Base-by-base conservation (phyloP, 2,113 vertebrate genomes). In the Alosa alosa region DNA sequence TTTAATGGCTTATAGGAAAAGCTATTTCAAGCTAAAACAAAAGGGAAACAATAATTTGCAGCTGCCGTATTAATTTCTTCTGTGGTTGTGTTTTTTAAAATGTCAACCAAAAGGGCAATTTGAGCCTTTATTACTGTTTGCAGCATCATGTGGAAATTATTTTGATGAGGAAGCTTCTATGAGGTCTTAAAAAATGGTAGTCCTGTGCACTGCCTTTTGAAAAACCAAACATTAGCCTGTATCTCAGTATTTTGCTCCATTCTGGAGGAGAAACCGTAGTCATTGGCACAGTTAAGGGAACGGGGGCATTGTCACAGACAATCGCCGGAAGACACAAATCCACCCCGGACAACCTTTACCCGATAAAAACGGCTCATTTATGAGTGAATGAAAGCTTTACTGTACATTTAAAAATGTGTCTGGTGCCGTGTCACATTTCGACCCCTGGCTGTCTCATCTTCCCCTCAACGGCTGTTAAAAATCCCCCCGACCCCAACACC, bases 211-310 rank as follows among this genome's bases (percentile, higher is more conserved):
- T 60, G 72, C 72, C 72, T 39, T 6, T 39, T 17, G 9, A 13
- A 15, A 78, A 39, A 39, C 36, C 31, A 39, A 39, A 39, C 72
- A 15, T 78, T 39, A 25, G 31, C 11, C 31, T 78, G 9, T 36
- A 78, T 78, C n/a, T 64, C 7, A 64, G 5, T 60, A 6, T 22
- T 72, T 72, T 36, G n/a, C 25, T 72, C 25, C 64, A 7, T 31
- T 36, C n/a, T 36, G 64, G 25, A 39, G 36, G 25, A 78, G 31
- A 31, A 39, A 78, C 72, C 15, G 31, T 41, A 10, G 84, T 31
- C 83, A 88, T 88, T 82, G 91, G 86, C 87, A 83, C 68, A 39
- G 86, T 91, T 86, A 86, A 88, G 85, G 90, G 91, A 93, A 92
- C 86, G 85, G 84, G 57, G 83, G 84, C 84, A 82, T 81, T 31